Evolutionary conservation across 2,113 vertebrate species (phyloP).

Genomic region (Mirounga angustirostris): DNA sequence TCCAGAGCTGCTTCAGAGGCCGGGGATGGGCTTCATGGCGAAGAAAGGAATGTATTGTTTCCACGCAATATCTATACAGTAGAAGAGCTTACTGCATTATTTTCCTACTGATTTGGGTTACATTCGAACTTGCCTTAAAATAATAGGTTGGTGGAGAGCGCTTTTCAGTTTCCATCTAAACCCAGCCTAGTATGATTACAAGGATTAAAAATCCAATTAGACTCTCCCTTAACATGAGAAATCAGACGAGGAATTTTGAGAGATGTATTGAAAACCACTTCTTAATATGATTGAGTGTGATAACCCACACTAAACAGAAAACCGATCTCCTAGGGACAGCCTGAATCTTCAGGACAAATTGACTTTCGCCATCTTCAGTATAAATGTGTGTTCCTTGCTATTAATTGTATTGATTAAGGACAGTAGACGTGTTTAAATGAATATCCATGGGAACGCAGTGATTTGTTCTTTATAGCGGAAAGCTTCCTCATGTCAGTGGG

Average conservation of each 20-base stretch:
- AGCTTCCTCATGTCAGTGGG: not conserved
- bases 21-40: slow-evolving; percentile 87
- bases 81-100: slow-evolving; percentile 88
- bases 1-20: slow-evolving; percentile 94
- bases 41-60: slow-evolving; percentile 97
- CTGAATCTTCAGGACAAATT: slow-evolving; percentile 56
- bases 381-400: slow-evolving; percentile 51
- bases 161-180: slow-evolving; percentile 93
- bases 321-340: slow-evolving; percentile 81
- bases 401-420: slow-evolving; percentile 34
- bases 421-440: not conserved
- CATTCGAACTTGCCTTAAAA: slow-evolving; percentile 88
- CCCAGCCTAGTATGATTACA: slow-evolving; percentile 91
- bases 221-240: slow-evolving; percentile 88
- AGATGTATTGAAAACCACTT: slow-evolving; percentile 88
- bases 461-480: not conserved
- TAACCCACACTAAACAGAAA: slow-evolving; percentile 81
- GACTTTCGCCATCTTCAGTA: slow-evolving; percentile 42
- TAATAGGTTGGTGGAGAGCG: slow-evolving; percentile 91
- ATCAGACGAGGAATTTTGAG: slow-evolving; percentile 88
- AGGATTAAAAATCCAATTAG: slow-evolving; percentile 94
- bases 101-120: slow-evolving; percentile 96
- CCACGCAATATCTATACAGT: slow-evolving; percentile 92
- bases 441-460: not conserved
- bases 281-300: slow-evolving; percentile 84